Percentiles rank a stretch among this genome's conserved stretches.
These are phyloP conservation scores for Kryptolebias ocellatus DNA, from an alignment of 2,797 vertebrate species.

Conservation along the genomic window DNA sequence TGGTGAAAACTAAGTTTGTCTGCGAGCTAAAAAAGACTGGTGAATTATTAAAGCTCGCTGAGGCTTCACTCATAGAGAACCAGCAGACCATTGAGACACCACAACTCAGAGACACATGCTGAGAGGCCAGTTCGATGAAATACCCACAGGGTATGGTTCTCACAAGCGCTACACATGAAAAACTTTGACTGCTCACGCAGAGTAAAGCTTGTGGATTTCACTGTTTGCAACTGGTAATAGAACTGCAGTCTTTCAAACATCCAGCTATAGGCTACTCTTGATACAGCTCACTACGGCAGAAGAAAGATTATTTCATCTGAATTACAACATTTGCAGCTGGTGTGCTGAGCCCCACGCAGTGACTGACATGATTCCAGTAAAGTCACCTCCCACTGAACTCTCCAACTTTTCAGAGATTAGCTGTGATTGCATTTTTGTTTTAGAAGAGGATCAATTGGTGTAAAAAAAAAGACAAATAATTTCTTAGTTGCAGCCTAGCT, in stretches of 20 bases:
- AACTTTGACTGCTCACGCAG: slow-evolving; percentile 66
- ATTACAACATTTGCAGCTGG: slow-evolving; percentile 25
- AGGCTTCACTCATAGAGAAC: slow-evolving; percentile 67
- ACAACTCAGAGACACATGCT: slow-evolving; percentile 36
- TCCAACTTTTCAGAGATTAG: slow-evolving; percentile 39
- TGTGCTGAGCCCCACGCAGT: slow-evolving; percentile 12
- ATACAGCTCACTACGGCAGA: slow-evolving; percentile 29
- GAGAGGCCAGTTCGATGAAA: slow-evolving; percentile 53
- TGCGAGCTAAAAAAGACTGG: slow-evolving; percentile 68
- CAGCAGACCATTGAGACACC: slow-evolving; percentile 58
- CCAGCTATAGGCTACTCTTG: slow-evolving; percentile 42
- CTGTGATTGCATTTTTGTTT: slow-evolving; percentile 27
- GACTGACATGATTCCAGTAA: slow-evolving; percentile 26
- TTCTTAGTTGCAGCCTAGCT: slow-evolving; percentile 1
- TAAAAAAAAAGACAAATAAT: slow-evolving; percentile 12
- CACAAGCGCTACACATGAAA: slow-evolving; percentile 59
- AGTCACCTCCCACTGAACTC: slow-evolving; percentile 9
- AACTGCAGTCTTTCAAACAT: slow-evolving; percentile 47
- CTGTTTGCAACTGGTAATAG: slow-evolving; percentile 54
- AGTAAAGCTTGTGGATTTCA: slow-evolving; percentile 64
- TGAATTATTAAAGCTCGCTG: slow-evolving; percentile 78
- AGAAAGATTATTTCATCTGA: slow-evolving; percentile 15
- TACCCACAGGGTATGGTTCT: slow-evolving; percentile 51
- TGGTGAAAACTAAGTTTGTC: slow-evolving; percentile 70
- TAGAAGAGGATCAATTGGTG: slow-evolving; percentile 20